Evolutionary conservation across 2,797 vertebrate species (phyloP), one percentile per base, ranked within the genome.

Genomic region (Rhincodon typus): DNA sequence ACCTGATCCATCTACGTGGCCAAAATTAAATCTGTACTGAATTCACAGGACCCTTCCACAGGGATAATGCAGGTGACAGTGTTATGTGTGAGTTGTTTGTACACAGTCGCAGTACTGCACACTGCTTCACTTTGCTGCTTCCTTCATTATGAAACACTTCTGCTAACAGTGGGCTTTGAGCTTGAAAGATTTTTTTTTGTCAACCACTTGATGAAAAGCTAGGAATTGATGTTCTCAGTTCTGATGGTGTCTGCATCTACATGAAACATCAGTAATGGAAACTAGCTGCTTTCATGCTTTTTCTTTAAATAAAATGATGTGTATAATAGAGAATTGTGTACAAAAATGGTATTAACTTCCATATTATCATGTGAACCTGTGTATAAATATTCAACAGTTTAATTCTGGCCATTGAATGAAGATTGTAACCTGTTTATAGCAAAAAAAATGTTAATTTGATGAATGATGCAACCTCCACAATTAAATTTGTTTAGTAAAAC

Each of bases 311-410:
- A 96, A 96, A 94, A 87, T 57, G 96, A 97, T 97, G 97, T 98
- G 97, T 97, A 97, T 97, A 97, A 74, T 50, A 77, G 25, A 34
- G 23, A 70, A 95, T 96, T 97, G 97, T 97, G 96, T 96, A 97
- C 97, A 97, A 96, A 95, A 96, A 96, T 96, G 97, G 70, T 95
- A 96, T 95, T 96, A 96, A 97, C 97, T 97, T 97, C 97, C 97
- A 97, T 97, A 97, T 97, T 97, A 96, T 96, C 97, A 96, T 97
- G 96, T 86, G 74, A 96, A 94, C 87, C 25, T 72, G 82, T 96
- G 82, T 96, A 96, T 95, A 95, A 70, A 34, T 74, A 95, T 77
- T 72, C 27, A 77, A 53, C 53, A 70, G 27, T 95, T 95, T 77
- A 77, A 95, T 77, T 77, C 42, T 72, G 42, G 27, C 50, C 74